Evolutionary conservation across 1,140 invertebrate species (phyloP).

Genomic region (Megalopta genalis): DNA sequence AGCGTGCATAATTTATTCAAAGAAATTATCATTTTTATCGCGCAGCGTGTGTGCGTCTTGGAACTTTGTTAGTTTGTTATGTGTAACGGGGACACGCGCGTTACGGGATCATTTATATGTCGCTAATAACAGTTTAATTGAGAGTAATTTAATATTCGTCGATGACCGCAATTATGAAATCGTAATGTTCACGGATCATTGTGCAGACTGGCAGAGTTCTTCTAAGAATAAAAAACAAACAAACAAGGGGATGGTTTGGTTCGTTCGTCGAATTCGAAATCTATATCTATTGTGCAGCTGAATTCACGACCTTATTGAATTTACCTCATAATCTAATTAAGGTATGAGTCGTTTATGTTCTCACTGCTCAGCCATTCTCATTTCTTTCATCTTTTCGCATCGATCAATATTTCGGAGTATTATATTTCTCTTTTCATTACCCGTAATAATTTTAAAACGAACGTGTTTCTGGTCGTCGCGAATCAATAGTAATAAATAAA

Average conservation of each 20-base stretch:
- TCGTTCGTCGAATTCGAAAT: constrained; percentile 7
- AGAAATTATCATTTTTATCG: background rate
- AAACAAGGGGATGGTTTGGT: background rate
- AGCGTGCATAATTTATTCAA: background rate
- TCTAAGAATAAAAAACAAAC: too few species aligned
- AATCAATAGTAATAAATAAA: constrained; percentile 5
- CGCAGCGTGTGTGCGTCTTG: background rate
- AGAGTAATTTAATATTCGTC: constrained; percentile 47
- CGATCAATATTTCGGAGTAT: background rate
- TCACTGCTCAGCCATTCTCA: background rate
- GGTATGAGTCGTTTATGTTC: too few species aligned
- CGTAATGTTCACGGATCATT: background rate
- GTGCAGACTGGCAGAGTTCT: background rate
- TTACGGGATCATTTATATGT: background rate
- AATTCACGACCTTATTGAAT: too few species aligned
- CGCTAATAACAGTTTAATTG: constrained; percentile 35
- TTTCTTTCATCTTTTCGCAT: background rate
- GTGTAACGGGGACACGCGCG: background rate
- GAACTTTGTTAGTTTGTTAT: background rate
- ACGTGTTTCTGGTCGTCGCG: too few species aligned
- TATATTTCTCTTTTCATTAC: background rate
- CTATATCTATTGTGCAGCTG: background rate
- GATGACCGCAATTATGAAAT: background rate
- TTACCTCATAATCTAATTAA: too few species aligned
- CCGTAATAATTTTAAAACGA: too few species aligned